A percentile compares a stretch with the other conserved stretches of the same genome.
Conservation (phyloP, 2,797 vertebrate genomes). For the Toxotes lorentzi region DNA sequence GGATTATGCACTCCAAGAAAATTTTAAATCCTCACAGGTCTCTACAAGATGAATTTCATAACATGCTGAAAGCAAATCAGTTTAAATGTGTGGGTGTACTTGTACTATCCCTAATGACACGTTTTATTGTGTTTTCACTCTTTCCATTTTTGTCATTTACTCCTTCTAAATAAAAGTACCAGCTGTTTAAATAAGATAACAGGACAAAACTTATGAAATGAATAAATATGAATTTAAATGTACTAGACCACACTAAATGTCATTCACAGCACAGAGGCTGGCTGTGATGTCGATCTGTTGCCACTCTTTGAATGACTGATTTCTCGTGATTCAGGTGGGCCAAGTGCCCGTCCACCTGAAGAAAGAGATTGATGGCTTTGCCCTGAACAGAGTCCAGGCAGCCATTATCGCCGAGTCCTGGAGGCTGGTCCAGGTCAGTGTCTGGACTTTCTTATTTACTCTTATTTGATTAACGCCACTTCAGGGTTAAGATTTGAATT, state of each 20-base stretch:
- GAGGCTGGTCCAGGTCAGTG: slow-evolving; percentile 93
- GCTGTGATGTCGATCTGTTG: background rate
- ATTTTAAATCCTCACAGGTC: background rate
- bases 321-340: slow-evolving; percentile 81
- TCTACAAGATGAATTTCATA: background rate
- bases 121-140: no score
- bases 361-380: slow-evolving; percentile 94
- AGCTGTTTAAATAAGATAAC: no score
- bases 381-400: slow-evolving; percentile 94
- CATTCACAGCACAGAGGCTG: background rate
- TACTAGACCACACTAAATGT: no score
- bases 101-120: no score
- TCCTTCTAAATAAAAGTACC: no score
- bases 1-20: no score
- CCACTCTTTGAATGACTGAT: background rate
- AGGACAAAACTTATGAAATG: no score
- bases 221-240: no score
- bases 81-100: background rate
- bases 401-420: slow-evolving; percentile 95
- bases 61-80: background rate
- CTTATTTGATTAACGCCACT: background rate
- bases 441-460: no score
- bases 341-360: slow-evolving; percentile 91
- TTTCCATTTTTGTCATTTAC: no score
- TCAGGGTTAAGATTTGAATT: background rate